A percentile compares a stretch with the other conserved stretches of the same genome.
Conservation (phyloP, 1,140 invertebrate species). For the Danaus plexippus region DNA sequence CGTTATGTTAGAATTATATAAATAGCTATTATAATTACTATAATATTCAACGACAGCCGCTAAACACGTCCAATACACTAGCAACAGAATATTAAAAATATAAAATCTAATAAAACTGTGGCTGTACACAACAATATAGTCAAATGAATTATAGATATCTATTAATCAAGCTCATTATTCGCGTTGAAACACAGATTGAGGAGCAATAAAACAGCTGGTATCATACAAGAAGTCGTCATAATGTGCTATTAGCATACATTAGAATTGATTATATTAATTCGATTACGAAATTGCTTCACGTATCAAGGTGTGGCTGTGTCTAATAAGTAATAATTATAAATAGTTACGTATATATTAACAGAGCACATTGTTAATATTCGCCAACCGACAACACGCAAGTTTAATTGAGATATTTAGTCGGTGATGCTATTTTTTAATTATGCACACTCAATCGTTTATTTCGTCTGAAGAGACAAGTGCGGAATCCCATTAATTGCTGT, state of each 20-base stretch:
- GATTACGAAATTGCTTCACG: conserved; percentile 31
- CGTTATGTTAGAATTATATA: conserved; percentile 30
- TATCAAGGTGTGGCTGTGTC: conserved; percentile 20
- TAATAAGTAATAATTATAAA: conserved; percentile 8
- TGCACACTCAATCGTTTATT: not conserved
- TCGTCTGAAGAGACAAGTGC: conserved; percentile 2
- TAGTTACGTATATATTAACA: not conserved
- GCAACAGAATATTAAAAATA: conserved; percentile 16
- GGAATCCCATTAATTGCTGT: conserved; percentile 10
- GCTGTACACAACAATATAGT: conserved; percentile 22
- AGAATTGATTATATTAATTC: conserved; percentile 37
- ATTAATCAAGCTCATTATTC: conserved; percentile 36
- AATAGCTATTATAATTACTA: conserved; percentile 23
- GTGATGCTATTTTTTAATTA: too few species aligned
- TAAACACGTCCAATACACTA: conserved; percentile 14
- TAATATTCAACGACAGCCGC: conserved; percentile 13
- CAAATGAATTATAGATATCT: conserved; percentile 37
- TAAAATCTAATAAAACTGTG: conserved; percentile 9
- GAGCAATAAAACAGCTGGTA: conserved; percentile 42
- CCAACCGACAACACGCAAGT: conserved; percentile 1
- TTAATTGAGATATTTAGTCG: not conserved
- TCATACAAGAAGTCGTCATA: conserved; percentile 34
- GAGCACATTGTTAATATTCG: conserved; percentile 1
- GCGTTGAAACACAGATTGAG: conserved; percentile 31
- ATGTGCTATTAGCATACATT: conserved; percentile 44